Evolutionary conservation across 23 tunicate genomes (phyloP), one percentile per base, ranked within the genome.

Genomic region (Ascidia mentula): DNA sequence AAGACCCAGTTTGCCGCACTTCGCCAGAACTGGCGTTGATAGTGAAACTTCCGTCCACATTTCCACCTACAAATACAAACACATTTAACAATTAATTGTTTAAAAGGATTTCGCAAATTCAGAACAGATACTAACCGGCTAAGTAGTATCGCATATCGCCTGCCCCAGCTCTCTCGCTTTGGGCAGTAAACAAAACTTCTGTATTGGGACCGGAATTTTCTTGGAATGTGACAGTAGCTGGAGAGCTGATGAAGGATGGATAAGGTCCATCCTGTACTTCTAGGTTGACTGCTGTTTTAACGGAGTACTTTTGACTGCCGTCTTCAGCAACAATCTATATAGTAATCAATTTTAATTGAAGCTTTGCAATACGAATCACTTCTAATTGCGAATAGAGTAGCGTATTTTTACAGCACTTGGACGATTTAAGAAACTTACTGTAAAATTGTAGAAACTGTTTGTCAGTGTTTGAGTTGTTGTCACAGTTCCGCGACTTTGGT

Each of bases 31-130:
- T 46, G 45, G 73, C 40, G 37, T 82, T 40, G 28, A 82, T 34
- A 0, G 72, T 36, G 53, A 82, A 82, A 59, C 79, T 45, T 17
- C 34, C 36, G 34, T 46, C 46, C 18, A 46, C 59, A 37, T 82
- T 82, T 73, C 86, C 86, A 82, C 86, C 86, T 82, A 24, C 5
- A 82, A 60, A 37, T n/a, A 9, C 65, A 53, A 53, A 26, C 22
- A 28, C 65, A 9, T 15, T 9, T 9, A 42, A 42, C 15, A 12
- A 42, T 42, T 9, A 42, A 42, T 9, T 42, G 24, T 37, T 30
- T 30, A 1, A 30, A 30, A 20, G 6, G 38, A 75, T 75, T 8
- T 36, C 18, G 1, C 38, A 5, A 6, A 1, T 32, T 75, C 38
- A 20, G 18, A 22, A 6, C 26, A 8, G 5, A 24, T 37, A 36